Percentiles rank a stretch among this genome's conserved stretches.
phyloP scores from a whole-genome alignment of 2,797 vertebrate species.

The Halcyon smyrnensis region DNA sequence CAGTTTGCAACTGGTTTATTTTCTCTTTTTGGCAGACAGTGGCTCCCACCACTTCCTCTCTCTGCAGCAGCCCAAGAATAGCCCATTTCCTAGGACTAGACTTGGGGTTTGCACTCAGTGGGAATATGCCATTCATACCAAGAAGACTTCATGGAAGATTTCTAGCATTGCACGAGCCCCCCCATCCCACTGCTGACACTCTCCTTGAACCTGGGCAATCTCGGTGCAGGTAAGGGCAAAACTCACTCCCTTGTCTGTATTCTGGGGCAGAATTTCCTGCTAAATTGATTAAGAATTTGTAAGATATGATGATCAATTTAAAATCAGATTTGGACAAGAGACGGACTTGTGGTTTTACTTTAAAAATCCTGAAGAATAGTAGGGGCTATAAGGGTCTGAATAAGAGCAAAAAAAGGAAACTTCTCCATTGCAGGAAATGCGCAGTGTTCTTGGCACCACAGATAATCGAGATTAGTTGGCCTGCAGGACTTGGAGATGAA shows the following conservation, averaged over 20 bases:
- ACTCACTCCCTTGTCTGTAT: neutral
- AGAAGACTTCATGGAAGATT: neutral
- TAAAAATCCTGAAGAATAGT: neutral
- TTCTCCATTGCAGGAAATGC: neutral
- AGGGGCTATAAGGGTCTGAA: neutral
- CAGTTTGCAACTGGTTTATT: neutral
- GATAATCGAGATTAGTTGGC: neutral
- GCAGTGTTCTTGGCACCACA: neutral
- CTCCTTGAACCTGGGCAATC: neutral
- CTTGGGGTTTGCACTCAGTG: neutral
- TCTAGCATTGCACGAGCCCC: neutral
- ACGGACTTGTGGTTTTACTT: neutral
- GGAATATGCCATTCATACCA: neutral
- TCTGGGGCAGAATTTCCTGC: neutral
- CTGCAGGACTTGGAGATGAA: neutral
- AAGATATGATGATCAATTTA: neutral
- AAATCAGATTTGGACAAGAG: neutral
- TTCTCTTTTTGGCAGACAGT: neutral
- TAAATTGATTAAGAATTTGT: neutral
- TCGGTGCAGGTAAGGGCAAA: neutral
- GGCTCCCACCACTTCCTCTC: slow-evolving; percentile 27
- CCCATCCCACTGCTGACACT: neutral
- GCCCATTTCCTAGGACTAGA: neutral
- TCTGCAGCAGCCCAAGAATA: neutral
- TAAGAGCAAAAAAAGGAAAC: neutral